Evolutionary conservation across 35 echinoderm and acorn worm species (phyloP).

Genomic region (Anneissia japonica): DNA sequence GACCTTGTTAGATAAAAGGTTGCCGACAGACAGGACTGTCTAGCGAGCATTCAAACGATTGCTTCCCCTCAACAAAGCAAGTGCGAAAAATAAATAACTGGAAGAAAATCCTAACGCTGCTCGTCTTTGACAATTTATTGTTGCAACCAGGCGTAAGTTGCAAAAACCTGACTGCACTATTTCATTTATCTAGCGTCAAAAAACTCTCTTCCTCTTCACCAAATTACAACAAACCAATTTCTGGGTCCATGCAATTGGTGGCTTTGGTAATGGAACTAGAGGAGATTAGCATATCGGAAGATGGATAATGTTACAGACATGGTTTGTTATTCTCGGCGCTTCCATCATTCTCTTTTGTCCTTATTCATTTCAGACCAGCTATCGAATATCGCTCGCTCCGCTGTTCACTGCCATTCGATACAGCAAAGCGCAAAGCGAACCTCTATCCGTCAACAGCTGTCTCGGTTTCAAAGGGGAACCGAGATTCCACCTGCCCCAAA

Average conservation of each 20-base stretch:
- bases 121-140: background rate
- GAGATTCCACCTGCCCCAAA: background rate
- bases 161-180: background rate
- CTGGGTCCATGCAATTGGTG: background rate
- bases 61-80: background rate
- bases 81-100: slow-evolving; percentile 1
- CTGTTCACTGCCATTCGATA: background rate
- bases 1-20: background rate
- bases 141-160: background rate
- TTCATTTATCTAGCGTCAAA: background rate
- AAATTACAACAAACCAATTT: background rate
- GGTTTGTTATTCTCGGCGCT: background rate
- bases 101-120: background rate
- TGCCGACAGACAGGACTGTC: background rate
- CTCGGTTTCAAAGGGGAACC: background rate
- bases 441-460: background rate
- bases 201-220: background rate
- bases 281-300: background rate
- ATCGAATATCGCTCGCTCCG: background rate
- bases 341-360: background rate
- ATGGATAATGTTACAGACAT: background rate
- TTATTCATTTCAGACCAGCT: background rate
- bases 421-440: background rate
- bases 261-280: background rate
- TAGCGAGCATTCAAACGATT: background rate